phyloP scores from a whole-genome alignment of 2,797 vertebrate species.

The Buceros bicornis region DNA sequence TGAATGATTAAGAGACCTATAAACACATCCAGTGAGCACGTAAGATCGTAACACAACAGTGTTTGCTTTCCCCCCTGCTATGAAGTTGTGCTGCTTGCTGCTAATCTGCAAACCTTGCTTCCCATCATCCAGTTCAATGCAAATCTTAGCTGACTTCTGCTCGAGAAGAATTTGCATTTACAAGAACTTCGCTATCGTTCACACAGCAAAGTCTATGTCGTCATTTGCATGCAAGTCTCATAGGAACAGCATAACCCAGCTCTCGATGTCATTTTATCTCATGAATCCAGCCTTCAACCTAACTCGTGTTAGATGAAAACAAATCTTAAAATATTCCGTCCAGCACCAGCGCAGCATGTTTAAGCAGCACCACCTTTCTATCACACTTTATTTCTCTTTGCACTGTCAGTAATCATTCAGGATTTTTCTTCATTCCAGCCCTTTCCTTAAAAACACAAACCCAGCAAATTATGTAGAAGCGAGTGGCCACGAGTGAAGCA shows the following conservation, averaged over 20 bases:
- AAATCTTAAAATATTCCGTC: conserved; percentile 55
- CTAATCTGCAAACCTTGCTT: conserved; percentile 2
- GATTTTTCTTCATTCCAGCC: background rate
- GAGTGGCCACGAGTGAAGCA: conserved; percentile 2
- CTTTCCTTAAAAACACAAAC: background rate
- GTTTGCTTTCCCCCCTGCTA: background rate
- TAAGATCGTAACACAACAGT: background rate
- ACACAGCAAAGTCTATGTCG: background rate
- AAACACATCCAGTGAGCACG: background rate
- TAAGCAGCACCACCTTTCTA: conserved; percentile 36
- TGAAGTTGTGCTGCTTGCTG: background rate
- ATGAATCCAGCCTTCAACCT: conserved; percentile 60
- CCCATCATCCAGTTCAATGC: background rate
- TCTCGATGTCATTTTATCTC: conserved; percentile 61
- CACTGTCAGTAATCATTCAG: conserved; percentile 7
- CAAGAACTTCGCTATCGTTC: conserved; percentile 29
- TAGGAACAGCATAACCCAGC: background rate
- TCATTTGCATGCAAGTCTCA: conserved; percentile 47
- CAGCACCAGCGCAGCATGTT: conserved; percentile 45
- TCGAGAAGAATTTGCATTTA: conserved; percentile 37
- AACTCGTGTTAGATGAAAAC: conserved; percentile 58
- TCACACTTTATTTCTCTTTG: conserved; percentile 38
- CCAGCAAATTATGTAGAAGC: conserved; percentile 34
- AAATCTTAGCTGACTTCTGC: conserved; percentile 16
- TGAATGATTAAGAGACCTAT: background rate